Base-by-base conservation (phyloP, 2,888 invertebrate genomes). In the Leucania comma region DNA sequence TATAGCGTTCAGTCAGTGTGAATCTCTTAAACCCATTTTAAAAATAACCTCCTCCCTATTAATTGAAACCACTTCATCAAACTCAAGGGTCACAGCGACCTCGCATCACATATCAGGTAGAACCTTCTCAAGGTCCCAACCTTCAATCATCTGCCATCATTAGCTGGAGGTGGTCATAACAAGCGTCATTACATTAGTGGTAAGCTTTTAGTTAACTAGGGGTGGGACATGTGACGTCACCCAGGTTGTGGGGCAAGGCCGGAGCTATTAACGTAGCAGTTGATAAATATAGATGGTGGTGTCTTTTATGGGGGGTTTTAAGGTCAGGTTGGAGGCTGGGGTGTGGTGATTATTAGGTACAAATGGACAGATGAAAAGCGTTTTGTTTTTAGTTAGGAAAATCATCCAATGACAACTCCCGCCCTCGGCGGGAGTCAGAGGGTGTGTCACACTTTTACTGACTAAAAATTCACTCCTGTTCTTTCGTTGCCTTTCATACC, bases 201-300 rank as follows among this genome's bases (percentile, higher is more conserved):
- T 68, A 69, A 70, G 86, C 85, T 86, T 86, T 86, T 83, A 86
- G 82, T 79, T 84, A 84, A 84, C 80, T 76, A 85, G 73, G 86
- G 83, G 82, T 68, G 77, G 65, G 62, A 70, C 68, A 56, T 24
- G 53, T 86, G 85, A 86, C 85, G 85, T 80, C 86, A 86, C 24
- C 63, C 68, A 78, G 84, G 80, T 73, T 71, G 59, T 42, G n/a
- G 59, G 24, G 56, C 81, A 84, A 75, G 86, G 86, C 64, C 71
- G 38, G 10, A 9, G 51, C 76, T 72, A 77, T 81, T 81, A 81
- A 68, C 68, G 74, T n/a, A 58, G 35, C 60, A 24, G 51, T 57
- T 63, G 77, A 78, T 81, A 78, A 81, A 78, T 81, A 72, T 81
- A 81, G 78, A 77, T 72, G 64, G 54, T 22, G 32, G 50, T 65